Evolutionary conservation across 2,113 vertebrate species (phyloP).

Genomic region (Tamias sibiricus): DNA sequence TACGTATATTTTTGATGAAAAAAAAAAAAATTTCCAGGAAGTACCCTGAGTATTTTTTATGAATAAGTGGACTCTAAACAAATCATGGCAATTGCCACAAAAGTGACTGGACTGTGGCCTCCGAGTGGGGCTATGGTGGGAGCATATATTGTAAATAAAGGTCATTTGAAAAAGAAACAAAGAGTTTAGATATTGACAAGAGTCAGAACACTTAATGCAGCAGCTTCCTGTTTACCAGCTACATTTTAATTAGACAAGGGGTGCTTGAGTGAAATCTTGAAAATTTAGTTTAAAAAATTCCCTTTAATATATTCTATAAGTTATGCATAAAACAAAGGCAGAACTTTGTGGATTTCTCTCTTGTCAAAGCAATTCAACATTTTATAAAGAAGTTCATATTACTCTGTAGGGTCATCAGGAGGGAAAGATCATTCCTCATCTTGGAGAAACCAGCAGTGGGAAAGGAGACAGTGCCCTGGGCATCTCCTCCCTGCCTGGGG

Average conservation of each 20-base stretch:
- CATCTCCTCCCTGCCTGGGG: neutral
- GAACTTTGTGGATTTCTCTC: neutral
- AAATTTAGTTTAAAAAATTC: conserved; percentile 8
- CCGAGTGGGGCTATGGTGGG: neutral
- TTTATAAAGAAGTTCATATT: neutral
- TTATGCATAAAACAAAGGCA: neutral
- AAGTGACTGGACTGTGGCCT: neutral
- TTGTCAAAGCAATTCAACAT: neutral
- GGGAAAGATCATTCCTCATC: neutral
- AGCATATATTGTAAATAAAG: neutral
- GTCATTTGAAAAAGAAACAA: neutral
- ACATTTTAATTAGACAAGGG: conserved; percentile 1
- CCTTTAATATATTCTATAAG: neutral
- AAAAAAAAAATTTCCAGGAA: conserved; percentile 44
- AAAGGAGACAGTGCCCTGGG: neutral
- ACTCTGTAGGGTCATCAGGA: neutral
- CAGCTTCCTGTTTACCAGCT: neutral
- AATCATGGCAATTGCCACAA: neutral
- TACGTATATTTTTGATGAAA: conserved; percentile 3
- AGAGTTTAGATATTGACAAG: neutral
- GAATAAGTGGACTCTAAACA: neutral
- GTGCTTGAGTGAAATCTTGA: conserved; percentile 4
- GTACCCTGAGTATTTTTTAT: neutral
- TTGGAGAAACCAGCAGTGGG: neutral
- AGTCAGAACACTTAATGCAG: neutral